Percentiles rank a stretch among this genome's conserved stretches.
Conservation (phyloP, 2,888 invertebrate species). For the Brachylomia viminalis region DNA sequence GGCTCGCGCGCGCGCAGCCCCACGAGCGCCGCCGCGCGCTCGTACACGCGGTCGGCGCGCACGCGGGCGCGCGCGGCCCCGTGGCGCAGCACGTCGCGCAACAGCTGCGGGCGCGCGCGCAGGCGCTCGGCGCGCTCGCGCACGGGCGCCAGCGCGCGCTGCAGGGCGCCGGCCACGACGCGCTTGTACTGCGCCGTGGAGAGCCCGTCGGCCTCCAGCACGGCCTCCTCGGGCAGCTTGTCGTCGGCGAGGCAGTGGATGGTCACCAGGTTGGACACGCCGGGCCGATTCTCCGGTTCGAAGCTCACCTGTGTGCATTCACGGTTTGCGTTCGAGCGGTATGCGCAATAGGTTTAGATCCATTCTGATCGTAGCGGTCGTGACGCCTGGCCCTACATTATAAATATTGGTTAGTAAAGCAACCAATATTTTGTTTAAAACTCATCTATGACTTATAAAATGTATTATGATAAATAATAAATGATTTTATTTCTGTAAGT, state of each 20-base stretch:
- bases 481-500: too few species aligned
- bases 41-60: conserved; percentile 92
- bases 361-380: not conserved
- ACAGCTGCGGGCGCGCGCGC: conserved; percentile 90
- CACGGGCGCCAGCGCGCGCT: conserved; percentile 69
- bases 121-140: conserved; percentile 79
- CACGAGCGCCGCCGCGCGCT: conserved; percentile 90
- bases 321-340: not conserved
- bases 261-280: conserved; percentile 96
- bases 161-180: conserved; percentile 76
- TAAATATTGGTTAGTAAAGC: too few species aligned
- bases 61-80: conserved; percentile 92
- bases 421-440: conserved; percentile 3
- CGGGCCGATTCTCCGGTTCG: conserved; percentile 94
- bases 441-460: not conserved
- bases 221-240: conserved; percentile 92
- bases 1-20: conserved; percentile 58
- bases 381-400: not conserved
- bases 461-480: too few species aligned
- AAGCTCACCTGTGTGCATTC: conserved; percentile 92
- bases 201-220: conserved; percentile 91
- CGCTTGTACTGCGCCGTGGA: conserved; percentile 93
- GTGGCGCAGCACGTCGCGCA: conserved; percentile 68
- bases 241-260: conserved; percentile 95
- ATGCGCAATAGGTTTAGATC: not conserved